A percentile compares a stretch with the other conserved stretches of the same genome.
Conservation (phyloP, 2,797 vertebrate species). For the Falco columbarius region DNA sequence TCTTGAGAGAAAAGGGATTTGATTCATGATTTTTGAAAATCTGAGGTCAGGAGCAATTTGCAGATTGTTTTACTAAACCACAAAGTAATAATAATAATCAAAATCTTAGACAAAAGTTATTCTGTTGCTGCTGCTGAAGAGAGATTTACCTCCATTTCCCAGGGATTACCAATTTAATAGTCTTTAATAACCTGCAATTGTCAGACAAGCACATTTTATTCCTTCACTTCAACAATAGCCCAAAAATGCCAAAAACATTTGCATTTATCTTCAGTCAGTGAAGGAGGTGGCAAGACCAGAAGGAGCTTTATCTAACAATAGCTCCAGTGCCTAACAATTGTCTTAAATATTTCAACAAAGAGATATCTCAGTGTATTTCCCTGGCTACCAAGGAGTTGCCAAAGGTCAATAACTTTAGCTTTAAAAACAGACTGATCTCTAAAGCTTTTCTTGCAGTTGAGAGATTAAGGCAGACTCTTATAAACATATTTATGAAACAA, state of each 20-base stretch:
- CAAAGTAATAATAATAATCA: constrained; percentile 54
- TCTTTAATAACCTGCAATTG: constrained; percentile 61
- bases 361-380: constrained; percentile 31
- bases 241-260: constrained; percentile 47
- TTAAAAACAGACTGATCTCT: constrained; percentile 12
- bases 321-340: constrained; percentile 23
- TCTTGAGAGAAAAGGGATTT: background rate
- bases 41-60: constrained; percentile 50
- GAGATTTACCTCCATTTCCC: constrained; percentile 43
- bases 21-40: constrained; percentile 17
- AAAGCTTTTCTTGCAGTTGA: constrained; percentile 14
- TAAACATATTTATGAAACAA: constrained; percentile 71
- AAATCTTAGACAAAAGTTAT: constrained; percentile 34
- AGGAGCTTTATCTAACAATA: constrained; percentile 49
- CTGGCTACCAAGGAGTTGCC: constrained; percentile 21
- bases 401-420: constrained; percentile 23
- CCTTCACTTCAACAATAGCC: constrained; percentile 35
- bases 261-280: constrained; percentile 48
- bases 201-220: constrained; percentile 34
- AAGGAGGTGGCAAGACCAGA: constrained; percentile 45
- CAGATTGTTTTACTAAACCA: constrained; percentile 41
- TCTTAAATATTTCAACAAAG: constrained; percentile 58
- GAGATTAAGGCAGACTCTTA: constrained; percentile 11
- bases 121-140: background rate
- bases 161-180: constrained; percentile 51